A percentile compares a stretch with the other conserved stretches of the same genome.
These are phyloP conservation scores for Ailurus styani DNA, from an alignment of 2,113 vertebrate genomes.

Conservation along the genomic window DNA sequence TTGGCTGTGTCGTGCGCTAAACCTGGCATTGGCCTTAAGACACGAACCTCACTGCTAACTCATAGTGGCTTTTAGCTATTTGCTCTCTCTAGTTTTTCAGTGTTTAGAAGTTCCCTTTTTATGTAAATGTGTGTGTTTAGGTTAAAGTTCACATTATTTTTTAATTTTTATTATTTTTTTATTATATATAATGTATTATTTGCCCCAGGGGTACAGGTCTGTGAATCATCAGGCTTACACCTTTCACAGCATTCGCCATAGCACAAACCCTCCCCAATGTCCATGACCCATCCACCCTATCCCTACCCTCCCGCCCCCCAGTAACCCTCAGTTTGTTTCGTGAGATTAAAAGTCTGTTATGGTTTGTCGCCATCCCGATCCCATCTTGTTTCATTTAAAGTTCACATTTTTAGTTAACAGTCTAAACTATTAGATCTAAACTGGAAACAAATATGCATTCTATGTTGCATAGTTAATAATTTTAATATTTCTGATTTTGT, in stretches of 20 bases:
- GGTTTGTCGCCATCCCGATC: too few relatives aligned
- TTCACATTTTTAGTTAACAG: not conserved
- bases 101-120: not conserved
- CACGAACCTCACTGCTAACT: not conserved
- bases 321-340: too few relatives aligned
- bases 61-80: not conserved
- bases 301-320: too few relatives aligned
- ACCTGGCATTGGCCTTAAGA: not conserved
- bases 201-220: too few relatives aligned
- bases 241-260: too few relatives aligned
- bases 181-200: too few relatives aligned
- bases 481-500: slow-evolving; percentile 13
- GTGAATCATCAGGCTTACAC: too few relatives aligned
- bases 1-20: not conserved
- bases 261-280: too few relatives aligned
- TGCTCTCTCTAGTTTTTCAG: not conserved
- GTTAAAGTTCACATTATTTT: not conserved
- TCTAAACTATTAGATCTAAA: not conserved
- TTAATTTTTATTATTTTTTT: too few relatives aligned
- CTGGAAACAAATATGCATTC: not conserved
- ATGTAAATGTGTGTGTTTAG: not conserved
- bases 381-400: too few relatives aligned
- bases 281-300: too few relatives aligned
- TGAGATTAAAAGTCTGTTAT: too few relatives aligned
- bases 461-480: not conserved